A percentile compares a stretch with the other conserved stretches of the same genome.
Conservation (phyloP, 2,113 vertebrate species). For the Corythornis vintsioides region DNA sequence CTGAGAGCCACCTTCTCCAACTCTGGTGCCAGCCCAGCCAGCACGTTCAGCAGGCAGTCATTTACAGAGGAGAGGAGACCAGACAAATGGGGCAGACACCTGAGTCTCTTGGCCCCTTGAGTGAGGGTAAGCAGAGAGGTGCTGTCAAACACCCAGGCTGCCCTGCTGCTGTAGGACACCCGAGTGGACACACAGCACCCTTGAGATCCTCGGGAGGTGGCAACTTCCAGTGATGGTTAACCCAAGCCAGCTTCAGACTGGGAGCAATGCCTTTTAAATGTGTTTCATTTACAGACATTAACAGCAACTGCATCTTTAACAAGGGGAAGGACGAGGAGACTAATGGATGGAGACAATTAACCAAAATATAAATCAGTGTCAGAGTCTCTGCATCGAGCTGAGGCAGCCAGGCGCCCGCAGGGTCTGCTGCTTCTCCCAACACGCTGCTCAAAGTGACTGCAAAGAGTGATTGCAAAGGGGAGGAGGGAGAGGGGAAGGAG, state of each 20-base stretch:
- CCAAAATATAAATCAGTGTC: slow-evolving; percentile 59
- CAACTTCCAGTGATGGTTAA: not conserved
- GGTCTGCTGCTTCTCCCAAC: not conserved
- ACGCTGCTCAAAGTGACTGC: not conserved
- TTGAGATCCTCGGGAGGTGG: accelerated
- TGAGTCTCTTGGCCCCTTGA: not conserved
- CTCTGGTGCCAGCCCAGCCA: not conserved
- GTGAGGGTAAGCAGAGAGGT: not conserved
- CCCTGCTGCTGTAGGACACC: not conserved
- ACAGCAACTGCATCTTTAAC: slow-evolving; percentile 40
- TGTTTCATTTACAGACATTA: slow-evolving; percentile 26
- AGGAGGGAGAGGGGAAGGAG: not conserved
- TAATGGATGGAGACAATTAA: slow-evolving; percentile 73
- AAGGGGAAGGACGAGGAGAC: slow-evolving; percentile 49
- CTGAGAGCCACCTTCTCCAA: not conserved
- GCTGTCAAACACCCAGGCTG: not conserved
- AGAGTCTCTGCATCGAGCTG: not conserved
- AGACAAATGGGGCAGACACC: not conserved
- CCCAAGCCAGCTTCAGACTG: not conserved
- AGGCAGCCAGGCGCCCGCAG: slow-evolving; percentile 42
- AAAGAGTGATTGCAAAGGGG: not conserved
- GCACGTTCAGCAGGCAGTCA: not conserved
- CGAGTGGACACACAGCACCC: not conserved
- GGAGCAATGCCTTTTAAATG: not conserved
- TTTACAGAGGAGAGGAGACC: not conserved